Evolutionary conservation across 2,797 vertebrate genomes (phyloP).

Genomic region (Choloepus didactylus): DNA sequence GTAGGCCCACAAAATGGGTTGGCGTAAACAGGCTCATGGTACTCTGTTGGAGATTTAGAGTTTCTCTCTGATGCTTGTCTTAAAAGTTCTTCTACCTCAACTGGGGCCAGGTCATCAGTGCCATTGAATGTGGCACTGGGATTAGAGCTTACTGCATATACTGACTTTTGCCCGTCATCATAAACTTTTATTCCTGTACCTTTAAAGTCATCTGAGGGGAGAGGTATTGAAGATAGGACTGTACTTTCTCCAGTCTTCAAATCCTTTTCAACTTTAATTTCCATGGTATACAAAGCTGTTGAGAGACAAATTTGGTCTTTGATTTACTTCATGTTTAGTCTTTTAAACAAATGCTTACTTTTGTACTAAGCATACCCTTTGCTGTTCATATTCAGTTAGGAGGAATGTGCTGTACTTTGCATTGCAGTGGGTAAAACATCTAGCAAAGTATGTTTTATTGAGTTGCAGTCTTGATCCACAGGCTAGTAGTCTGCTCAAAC

Average conservation of each 20-base stretch:
- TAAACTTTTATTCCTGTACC: conserved; percentile 94
- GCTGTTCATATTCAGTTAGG: too few relatives aligned
- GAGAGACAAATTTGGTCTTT: conserved; percentile 60
- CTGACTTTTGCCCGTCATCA: conserved; percentile 94
- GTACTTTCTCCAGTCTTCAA: conserved; percentile 94
- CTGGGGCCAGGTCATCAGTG: conserved; percentile 89
- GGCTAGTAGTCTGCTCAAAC: neutral
- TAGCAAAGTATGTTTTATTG: neutral
- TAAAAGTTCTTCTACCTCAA: conserved; percentile 95
- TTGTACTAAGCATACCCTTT: neutral
- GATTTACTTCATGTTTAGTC: neutral
- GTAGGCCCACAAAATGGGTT: conserved; percentile 91
- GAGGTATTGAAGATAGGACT: conserved; percentile 93
- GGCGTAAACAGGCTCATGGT: conserved; percentile 95
- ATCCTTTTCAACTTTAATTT: conserved; percentile 96
- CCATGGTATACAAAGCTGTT: conserved; percentile 95
- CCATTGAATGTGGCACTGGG: conserved; percentile 81
- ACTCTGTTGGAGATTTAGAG: conserved; percentile 91
- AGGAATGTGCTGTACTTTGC: neutral
- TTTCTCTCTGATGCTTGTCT: conserved; percentile 93
- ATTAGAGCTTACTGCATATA: conserved; percentile 91
- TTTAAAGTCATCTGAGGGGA: conserved; percentile 91
- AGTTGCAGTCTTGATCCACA: neutral
- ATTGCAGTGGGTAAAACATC: neutral
- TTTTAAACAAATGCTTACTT: conserved; percentile 11